Base-by-base conservation (phyloP, 1,140 invertebrate species). In the Hyles vespertilio region DNA sequence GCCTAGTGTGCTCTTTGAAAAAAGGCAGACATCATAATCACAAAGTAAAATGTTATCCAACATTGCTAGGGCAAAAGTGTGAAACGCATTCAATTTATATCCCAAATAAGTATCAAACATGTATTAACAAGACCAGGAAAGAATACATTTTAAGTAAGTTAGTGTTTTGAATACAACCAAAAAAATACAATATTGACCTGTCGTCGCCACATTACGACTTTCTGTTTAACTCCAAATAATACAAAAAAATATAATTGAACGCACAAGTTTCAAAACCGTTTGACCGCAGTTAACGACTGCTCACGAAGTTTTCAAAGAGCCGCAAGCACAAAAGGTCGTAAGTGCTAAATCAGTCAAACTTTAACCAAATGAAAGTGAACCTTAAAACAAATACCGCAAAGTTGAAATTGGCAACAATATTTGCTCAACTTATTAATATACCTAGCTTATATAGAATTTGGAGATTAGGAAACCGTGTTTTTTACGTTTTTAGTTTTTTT, bases 391-490 rank as follows among this genome's bases (percentile, higher is more conserved):
- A 33, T 0, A 0, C 0, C 0, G 48, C 67, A 79, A 61, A 56
- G 68, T 66, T 10, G 8, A 65, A 10, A 65, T 51, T 69, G 0
- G 6, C 0, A 32, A 51, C 11, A 10, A 10, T 66, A 50, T 70
- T 74, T 65, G 50, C 56, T 44, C 70, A 79, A 77, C 70, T 79
- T 78, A 81, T 81, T 82, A 84, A 84, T 79, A 67, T 60, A 66
- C 32, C 52, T 61, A 69, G 64, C 61, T 67, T 65, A 75, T 72
- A 75, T 67, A 77, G 72, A 76, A 81, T 82, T 82, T 77, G 71
- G 64, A 82, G 73, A 82, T 82, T 82, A 84, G 78, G 74, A 81
- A 84, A 82, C 61, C 65, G 64, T 74, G 58, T 78, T 69, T 74
- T 74, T 61, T 67, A 55, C 60, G 12, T 48, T 45, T 34, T 4